Evolutionary conservation across 2,113 vertebrate genomes (phyloP).

Genomic region (Mobula hypostoma): DNA sequence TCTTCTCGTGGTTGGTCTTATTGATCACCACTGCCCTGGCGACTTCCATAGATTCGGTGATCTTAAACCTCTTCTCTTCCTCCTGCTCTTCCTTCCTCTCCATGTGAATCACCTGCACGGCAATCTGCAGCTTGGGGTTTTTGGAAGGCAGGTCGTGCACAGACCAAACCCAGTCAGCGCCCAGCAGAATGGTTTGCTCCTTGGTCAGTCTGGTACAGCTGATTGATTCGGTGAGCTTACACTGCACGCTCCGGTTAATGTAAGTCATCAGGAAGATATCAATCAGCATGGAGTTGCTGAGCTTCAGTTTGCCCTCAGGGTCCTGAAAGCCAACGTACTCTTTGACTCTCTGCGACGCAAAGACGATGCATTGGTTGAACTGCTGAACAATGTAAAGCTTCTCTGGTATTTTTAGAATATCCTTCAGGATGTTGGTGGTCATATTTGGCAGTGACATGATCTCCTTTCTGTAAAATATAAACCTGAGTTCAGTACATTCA

Average conservation of each 20-base stretch:
- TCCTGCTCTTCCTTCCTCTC: conserved; percentile 38
- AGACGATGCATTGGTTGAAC: conserved; percentile 51
- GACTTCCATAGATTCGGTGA: conserved; percentile 47
- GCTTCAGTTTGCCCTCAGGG: conserved; percentile 53
- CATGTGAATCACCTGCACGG: conserved; percentile 53
- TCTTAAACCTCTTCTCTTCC: neutral
- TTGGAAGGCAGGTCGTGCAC: conserved; percentile 51
- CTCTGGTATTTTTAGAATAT: conserved; percentile 42
- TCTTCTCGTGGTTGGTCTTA: conserved; percentile 48
- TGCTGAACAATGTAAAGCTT: conserved; percentile 46
- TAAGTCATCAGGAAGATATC: conserved; percentile 64
- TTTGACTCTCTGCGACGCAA: conserved; percentile 50
- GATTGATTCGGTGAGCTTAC: conserved; percentile 51
- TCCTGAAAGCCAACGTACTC: conserved; percentile 61
- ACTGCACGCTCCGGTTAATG: conserved; percentile 51
- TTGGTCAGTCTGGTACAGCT: conserved; percentile 61
- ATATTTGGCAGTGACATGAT: conserved; percentile 40
- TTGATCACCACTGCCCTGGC: conserved; percentile 48
- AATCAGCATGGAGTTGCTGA: conserved; percentile 46
- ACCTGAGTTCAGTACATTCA: conserved; percentile 42
- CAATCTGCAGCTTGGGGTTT: conserved; percentile 58
- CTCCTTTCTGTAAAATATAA: conserved; percentile 25
- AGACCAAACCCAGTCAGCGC: conserved; percentile 64
- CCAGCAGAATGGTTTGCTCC: conserved; percentile 56
- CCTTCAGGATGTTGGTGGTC: conserved; percentile 44